phyloP scores from a whole-genome alignment of 2,113 vertebrate species.

The Pluvialis apricaria region DNA sequence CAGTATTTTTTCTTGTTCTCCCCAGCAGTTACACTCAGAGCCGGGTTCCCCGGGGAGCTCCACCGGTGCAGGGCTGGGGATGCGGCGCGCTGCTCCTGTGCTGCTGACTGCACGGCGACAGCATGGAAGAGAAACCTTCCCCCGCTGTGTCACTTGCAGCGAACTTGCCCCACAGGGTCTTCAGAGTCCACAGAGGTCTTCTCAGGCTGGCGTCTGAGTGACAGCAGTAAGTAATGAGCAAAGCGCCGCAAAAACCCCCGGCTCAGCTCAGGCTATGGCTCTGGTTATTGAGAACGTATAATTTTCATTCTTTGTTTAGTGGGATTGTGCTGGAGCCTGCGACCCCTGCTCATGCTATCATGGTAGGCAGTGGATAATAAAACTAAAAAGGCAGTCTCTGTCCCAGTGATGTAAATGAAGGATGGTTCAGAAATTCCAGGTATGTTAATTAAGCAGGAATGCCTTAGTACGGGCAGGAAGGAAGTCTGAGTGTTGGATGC shows the following conservation, averaged over 20 bases:
- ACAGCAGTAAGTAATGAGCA: not conserved
- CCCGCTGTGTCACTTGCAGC: not conserved
- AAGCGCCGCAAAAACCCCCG: not conserved
- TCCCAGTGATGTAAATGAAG: not conserved
- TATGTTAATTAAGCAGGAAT: not conserved
- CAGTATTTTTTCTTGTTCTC: not conserved
- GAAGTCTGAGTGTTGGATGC: not conserved
- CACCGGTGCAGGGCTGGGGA: not conserved
- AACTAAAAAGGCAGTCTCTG: not conserved
- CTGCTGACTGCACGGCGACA: not conserved
- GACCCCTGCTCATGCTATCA: fast-evolving
- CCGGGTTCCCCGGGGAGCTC: not conserved
- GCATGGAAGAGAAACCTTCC: not conserved
- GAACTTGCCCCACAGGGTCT: not conserved
- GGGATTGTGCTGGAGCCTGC: not conserved
- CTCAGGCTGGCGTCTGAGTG: not conserved
- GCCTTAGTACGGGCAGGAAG: not conserved
- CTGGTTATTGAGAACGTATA: not conserved
- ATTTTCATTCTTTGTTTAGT: not conserved
- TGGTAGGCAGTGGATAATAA: not conserved
- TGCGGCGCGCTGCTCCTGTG: fast-evolving
- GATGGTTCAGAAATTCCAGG: not conserved
- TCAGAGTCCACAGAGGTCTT: not conserved
- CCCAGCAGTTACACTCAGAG: not conserved
- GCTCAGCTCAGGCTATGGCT: not conserved